Percentiles rank a stretch among this genome's conserved stretches.
These are phyloP conservation scores for Chrysomela aeneicollis DNA, from an alignment of 2,888 invertebrate species.

Conservation along the genomic window DNA sequence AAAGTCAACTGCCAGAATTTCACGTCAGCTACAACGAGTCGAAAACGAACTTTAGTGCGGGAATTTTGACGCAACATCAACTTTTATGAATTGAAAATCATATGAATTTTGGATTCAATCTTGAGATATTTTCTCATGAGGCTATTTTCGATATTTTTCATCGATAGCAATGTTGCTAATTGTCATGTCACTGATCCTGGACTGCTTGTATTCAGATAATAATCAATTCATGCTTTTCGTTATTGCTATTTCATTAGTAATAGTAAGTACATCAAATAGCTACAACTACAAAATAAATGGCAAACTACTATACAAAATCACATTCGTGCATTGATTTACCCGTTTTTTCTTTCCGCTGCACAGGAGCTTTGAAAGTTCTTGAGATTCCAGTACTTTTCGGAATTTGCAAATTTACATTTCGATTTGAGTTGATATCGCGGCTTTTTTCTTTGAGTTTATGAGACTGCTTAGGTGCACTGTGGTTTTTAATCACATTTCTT, in stretches of 20 bases:
- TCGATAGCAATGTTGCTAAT: too few species aligned
- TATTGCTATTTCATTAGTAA: too few species aligned
- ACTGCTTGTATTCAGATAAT: too few species aligned
- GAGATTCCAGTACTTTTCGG: slow-evolving; percentile 51
- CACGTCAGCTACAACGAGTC: slow-evolving; percentile 62
- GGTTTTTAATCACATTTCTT: slow-evolving; percentile 55
- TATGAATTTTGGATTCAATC: too few species aligned
- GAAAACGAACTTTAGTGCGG: slow-evolving; percentile 32
- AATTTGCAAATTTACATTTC: slow-evolving; percentile 56
- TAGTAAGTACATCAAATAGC: too few species aligned
- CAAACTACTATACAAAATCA: slow-evolving; percentile 48
- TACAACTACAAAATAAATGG: slow-evolving; percentile 44
- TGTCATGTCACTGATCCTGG: too few species aligned
- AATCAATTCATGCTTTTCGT: too few species aligned
- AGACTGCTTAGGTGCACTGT: slow-evolving; percentile 53
- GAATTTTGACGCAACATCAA: neutral
- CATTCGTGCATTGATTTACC: slow-evolving; percentile 47
- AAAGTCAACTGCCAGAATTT: slow-evolving; percentile 84
- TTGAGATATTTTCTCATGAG: too few species aligned
- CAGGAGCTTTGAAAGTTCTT: slow-evolving; percentile 35
- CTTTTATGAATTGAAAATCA: neutral
- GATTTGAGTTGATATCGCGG: slow-evolving; percentile 59
- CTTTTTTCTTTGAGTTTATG: slow-evolving; percentile 62
- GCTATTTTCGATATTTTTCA: too few species aligned
- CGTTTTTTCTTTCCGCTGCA: slow-evolving; percentile 31